Conservation (phyloP, 2,797 vertebrate species). For the Champsocephalus esox region DNA sequence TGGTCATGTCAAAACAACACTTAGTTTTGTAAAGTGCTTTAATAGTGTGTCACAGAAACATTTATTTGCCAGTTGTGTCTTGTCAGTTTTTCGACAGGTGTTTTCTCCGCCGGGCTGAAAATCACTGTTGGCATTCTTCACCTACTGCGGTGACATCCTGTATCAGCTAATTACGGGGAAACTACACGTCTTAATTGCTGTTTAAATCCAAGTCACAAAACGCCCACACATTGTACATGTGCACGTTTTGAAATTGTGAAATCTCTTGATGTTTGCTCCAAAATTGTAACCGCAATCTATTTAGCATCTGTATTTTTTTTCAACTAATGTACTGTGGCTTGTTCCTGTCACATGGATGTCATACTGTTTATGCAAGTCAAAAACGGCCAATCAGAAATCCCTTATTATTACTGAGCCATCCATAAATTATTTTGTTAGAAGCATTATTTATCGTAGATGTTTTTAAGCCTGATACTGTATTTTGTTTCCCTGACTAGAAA, state of each 20-base stretch:
- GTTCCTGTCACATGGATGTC: slow-evolving; percentile 35
- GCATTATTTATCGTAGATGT: slow-evolving; percentile 36
- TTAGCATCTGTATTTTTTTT: slow-evolving; percentile 26
- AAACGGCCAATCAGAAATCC: slow-evolving; percentile 43
- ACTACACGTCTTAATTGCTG: slow-evolving; percentile 18
- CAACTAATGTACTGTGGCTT: slow-evolving; percentile 5
- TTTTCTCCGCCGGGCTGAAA: slow-evolving; percentile 40
- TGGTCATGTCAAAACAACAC: slow-evolving; percentile 73
- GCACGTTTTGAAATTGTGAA: slow-evolving; percentile 12
- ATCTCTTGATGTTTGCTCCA: background rate
- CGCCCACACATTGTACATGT: background rate
- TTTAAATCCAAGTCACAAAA: slow-evolving; percentile 25
- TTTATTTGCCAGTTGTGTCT: slow-evolving; percentile 65
- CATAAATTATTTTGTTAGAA: slow-evolving; percentile 28
- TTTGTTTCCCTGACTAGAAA: slow-evolving; percentile 19
- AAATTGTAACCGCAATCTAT: slow-evolving; percentile 19
- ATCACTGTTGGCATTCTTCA: slow-evolving; percentile 36
- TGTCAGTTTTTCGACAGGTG: slow-evolving; percentile 65
- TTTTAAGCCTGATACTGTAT: slow-evolving; percentile 29
- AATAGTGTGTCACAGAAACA: slow-evolving; percentile 74
- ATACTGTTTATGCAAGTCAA: slow-evolving; percentile 30
- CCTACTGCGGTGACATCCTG: slow-evolving; percentile 18
- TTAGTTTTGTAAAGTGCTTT: slow-evolving; percentile 71
- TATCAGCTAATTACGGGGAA: slow-evolving; percentile 31
- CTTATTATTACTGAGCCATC: slow-evolving; percentile 36